phyloP scores from a whole-genome alignment of 2,113 vertebrate species.

The Leucosticte australis region DNA sequence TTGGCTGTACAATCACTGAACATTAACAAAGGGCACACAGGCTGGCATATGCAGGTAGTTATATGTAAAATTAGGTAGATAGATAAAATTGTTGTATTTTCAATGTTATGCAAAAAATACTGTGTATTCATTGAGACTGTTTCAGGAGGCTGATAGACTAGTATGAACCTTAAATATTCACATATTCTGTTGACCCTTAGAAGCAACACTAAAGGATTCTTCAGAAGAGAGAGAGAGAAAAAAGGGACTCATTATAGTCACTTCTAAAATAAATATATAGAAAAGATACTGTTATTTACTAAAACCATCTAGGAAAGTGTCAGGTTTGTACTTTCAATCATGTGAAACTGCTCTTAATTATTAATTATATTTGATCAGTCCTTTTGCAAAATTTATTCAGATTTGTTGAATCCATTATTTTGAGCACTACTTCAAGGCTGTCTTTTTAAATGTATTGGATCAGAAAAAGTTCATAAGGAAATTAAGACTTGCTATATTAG shows the following conservation, averaged over 20 bases:
- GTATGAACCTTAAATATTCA: neutral
- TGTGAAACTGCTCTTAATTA: neutral
- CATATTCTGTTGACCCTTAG: neutral
- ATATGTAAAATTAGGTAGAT: neutral
- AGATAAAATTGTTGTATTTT: neutral
- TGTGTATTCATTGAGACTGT: neutral
- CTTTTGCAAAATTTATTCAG: neutral
- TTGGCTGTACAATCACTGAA: neutral
- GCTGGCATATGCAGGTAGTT: neutral
- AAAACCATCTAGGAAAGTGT: neutral
- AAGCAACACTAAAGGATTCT: neutral
- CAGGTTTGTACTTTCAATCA: neutral
- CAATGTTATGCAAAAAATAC: neutral
- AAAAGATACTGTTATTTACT: neutral
- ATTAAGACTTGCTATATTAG: neutral
- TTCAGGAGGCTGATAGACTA: neutral
- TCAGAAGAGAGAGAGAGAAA: neutral
- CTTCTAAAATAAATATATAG: neutral
- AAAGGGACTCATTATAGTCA: neutral
- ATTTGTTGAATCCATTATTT: neutral
- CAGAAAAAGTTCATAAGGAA: constrained; percentile 6
- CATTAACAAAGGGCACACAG: neutral
- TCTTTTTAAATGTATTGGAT: neutral
- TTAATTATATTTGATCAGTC: neutral
- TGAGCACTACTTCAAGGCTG: neutral